Percentiles rank a stretch among this genome's conserved stretches.
Conservation (phyloP, 2,113 vertebrate genomes). For the Tachysurus vachellii region DNA sequence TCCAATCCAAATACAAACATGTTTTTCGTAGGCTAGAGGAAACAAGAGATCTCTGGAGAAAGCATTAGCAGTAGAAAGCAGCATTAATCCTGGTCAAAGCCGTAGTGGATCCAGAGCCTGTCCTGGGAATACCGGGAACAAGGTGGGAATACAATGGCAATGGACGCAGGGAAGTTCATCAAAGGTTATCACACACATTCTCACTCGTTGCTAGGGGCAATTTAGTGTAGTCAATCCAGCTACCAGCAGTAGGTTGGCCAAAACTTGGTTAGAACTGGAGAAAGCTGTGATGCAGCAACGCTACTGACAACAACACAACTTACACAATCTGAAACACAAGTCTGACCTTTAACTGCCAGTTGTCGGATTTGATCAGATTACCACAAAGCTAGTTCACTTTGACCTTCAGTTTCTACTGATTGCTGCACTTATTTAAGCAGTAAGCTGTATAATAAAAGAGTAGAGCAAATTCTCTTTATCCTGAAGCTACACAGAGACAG, state of each 20-base stretch:
- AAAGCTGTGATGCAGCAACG: not conserved
- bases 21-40: not conserved
- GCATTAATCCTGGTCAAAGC: not conserved
- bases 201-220: no score
- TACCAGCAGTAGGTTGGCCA: not conserved
- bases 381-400: not conserved
- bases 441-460: not conserved
- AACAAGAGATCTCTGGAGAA: not conserved
- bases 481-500: not conserved
- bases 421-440: not conserved
- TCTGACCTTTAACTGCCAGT: not conserved
- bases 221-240: not conserved
- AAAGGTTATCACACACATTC: not conserved
- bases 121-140: not conserved
- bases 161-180: not conserved
- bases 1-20: not conserved
- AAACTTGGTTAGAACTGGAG: not conserved
- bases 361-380: not conserved
- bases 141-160: not conserved
- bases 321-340: not conserved
- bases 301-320: not conserved
- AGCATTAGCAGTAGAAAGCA: not conserved
- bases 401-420: constrained; percentile 2
- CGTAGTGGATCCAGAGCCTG: not conserved
- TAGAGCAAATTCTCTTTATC: not conserved